A percentile compares a stretch with the other conserved stretches of the same genome.
Conservation (phyloP, 2,888 invertebrate genomes). For the Morpho achilles region DNA sequence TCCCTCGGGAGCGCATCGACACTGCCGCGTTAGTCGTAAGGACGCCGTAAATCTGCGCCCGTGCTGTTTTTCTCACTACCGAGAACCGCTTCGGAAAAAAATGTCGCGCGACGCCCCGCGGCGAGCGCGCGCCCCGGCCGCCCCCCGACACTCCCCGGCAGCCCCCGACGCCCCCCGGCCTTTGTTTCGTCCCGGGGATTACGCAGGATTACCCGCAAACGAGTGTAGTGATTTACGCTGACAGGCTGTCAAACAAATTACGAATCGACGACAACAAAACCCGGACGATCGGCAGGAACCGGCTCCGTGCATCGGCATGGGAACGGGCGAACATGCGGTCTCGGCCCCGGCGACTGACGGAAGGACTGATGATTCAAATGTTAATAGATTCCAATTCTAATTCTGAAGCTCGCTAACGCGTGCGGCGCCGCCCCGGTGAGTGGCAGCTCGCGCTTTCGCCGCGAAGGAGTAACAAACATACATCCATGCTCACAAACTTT, state of each 20-base stretch:
- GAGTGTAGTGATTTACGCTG: constrained; percentile 8
- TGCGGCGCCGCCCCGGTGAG: too few species aligned
- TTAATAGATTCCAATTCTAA: too few species aligned
- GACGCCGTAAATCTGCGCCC: constrained; percentile 39
- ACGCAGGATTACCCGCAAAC: constrained; percentile 4
- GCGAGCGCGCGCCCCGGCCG: constrained; percentile 28
- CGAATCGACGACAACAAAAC: constrained; percentile 17
- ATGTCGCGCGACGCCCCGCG: constrained; percentile 36
- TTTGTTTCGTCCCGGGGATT: constrained; percentile 18
- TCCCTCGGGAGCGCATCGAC: constrained; percentile 54
- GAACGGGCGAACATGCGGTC: too few species aligned
- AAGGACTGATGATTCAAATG: too few species aligned
- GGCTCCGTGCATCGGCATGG: background rate
- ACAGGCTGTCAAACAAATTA: constrained; percentile 12
- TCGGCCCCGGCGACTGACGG: too few species aligned
- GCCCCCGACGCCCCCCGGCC: constrained; percentile 13
- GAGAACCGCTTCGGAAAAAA: constrained; percentile 39
- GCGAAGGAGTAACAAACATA: too few species aligned
- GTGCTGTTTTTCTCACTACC: constrained; percentile 40
- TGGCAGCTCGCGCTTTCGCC: too few species aligned
- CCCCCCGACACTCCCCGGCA: constrained; percentile 12
- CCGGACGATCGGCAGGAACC: background rate
- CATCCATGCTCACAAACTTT: too few species aligned
- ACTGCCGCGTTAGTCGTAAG: constrained; percentile 48
- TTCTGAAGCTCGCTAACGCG: too few species aligned